Conservation (phyloP, 2,113 vertebrate species). For the Grantiella picta region DNA sequence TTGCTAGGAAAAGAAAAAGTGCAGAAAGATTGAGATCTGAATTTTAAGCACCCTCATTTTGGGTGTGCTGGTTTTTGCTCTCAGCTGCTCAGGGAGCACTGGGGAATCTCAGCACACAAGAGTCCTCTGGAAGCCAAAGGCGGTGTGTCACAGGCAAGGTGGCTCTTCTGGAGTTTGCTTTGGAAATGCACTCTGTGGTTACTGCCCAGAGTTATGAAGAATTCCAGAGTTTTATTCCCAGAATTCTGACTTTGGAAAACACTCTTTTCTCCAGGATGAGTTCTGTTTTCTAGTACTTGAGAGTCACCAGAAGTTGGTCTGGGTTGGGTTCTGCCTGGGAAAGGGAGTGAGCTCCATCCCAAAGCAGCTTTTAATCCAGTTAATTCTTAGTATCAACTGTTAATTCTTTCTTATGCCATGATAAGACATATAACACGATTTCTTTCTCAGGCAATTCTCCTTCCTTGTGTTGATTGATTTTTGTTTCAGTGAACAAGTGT, state of each 20-base stretch:
- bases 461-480: background rate
- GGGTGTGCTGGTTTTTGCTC: background rate
- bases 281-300: background rate
- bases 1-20: background rate
- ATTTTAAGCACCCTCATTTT: background rate
- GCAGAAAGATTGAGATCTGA: background rate
- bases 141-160: fast-evolving
- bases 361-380: background rate
- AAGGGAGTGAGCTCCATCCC: background rate
- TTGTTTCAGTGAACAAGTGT: too few species aligned
- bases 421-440: fast-evolving
- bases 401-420: background rate
- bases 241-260: background rate
- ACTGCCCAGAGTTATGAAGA: background rate
- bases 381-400: background rate
- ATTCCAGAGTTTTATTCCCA: background rate
- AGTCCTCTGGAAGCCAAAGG: background rate
- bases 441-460: background rate
- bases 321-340: background rate
- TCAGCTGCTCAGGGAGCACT: background rate
- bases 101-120: background rate
- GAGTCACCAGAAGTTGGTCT: background rate
- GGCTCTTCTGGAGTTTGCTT: background rate
- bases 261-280: background rate
- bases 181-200: background rate